phyloP scores from a whole-genome alignment of 2,888 invertebrate genomes.

The Pollenia angustigena region DNA sequence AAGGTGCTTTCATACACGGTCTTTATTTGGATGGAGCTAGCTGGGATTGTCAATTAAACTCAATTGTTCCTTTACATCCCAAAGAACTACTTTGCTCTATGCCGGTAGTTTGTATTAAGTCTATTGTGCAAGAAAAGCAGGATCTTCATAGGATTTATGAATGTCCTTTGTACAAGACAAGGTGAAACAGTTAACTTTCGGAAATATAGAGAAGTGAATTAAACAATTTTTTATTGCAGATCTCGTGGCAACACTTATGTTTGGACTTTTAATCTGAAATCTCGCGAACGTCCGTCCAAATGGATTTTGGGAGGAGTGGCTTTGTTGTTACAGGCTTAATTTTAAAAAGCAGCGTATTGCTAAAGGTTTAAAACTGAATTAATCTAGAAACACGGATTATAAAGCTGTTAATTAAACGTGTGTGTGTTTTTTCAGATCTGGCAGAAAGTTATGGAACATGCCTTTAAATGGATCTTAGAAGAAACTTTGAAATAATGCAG shows the following conservation, averaged over 20 bases:
- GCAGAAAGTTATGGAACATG: no score
- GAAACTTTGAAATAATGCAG: no score
- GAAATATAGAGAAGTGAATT: background rate
- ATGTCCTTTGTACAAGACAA: slow-evolving; percentile 97
- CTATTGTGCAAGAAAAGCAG: slow-evolving; percentile 95
- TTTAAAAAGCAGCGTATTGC: background rate
- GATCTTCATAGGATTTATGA: slow-evolving; percentile 94
- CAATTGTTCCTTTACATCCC: slow-evolving; percentile 93
- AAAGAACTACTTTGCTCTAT: slow-evolving; percentile 96
- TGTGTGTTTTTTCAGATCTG: no score
- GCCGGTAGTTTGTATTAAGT: slow-evolving; percentile 95
- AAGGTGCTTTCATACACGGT: slow-evolving; percentile 96
- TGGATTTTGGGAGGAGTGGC: slow-evolving; percentile 98
- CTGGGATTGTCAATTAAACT: slow-evolving; percentile 93
- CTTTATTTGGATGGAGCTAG: slow-evolving; percentile 97
- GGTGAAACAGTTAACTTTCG: slow-evolving; percentile 82
- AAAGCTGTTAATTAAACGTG: no score
- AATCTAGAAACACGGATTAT: no score
- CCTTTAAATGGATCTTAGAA: no score
- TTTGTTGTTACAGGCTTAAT: slow-evolving; percentile 92
- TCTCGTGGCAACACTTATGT: slow-evolving; percentile 96
- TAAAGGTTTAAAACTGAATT: no score
- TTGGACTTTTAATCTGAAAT: slow-evolving; percentile 97
- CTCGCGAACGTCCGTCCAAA: slow-evolving; percentile 93
- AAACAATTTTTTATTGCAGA: slow-evolving; percentile 79